Evolutionary conservation across 2,888 invertebrate species (phyloP).

Genomic region (Eupithecia exiguata): DNA sequence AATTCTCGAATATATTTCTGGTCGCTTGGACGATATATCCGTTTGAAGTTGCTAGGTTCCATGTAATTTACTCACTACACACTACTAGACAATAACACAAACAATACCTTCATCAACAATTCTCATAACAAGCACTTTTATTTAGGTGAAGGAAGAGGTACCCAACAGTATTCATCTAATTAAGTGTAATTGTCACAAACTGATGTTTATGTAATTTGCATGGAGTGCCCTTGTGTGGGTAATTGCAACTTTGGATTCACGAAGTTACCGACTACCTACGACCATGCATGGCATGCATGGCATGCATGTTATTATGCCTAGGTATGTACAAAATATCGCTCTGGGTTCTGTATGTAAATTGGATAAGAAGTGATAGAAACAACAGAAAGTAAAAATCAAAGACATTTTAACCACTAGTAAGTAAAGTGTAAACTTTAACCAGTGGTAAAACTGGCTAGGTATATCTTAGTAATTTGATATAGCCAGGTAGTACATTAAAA

Average conservation of each 20-base stretch:
- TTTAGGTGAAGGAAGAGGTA: constrained; percentile 52
- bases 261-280: constrained; percentile 3
- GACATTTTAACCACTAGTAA: too few relatives aligned
- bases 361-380: not conserved
- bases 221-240: constrained; percentile 64
- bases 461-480: too few relatives aligned
- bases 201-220: constrained; percentile 72
- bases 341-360: constrained; percentile 8
- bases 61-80: not conserved
- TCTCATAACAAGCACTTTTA: constrained; percentile 39
- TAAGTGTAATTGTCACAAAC: constrained; percentile 63
- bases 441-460: too few relatives aligned
- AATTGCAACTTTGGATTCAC: constrained; percentile 30
- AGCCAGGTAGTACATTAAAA: not conserved
- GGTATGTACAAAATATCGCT: not conserved
- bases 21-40: too few relatives aligned
- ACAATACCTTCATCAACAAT: constrained; percentile 22
- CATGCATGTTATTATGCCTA: not conserved
- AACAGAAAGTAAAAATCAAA: not conserved
- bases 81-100: constrained; percentile 4
- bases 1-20: too few relatives aligned
- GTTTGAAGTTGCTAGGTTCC: too few relatives aligned
- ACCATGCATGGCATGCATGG: constrained; percentile 25
- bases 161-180: constrained; percentile 58
- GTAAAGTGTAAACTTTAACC: too few relatives aligned